phyloP scores from a whole-genome alignment of 2,888 invertebrate species.

The Gisinianus flammeolus region DNA sequence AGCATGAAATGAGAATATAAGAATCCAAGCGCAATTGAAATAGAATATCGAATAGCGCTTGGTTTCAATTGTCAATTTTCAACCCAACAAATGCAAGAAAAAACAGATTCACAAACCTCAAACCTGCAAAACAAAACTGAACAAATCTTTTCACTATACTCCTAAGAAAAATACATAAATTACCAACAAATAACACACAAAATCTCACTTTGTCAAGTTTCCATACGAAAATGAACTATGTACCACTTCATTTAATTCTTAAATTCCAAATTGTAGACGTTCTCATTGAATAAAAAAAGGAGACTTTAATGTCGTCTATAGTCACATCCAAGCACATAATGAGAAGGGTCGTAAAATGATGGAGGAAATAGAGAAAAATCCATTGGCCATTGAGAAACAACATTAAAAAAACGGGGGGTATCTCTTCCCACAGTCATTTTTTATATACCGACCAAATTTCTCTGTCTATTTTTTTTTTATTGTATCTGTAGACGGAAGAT shows the following conservation, averaged over 20 bases:
- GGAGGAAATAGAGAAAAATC: not conserved
- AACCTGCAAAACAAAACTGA: not conserved
- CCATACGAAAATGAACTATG: not conserved
- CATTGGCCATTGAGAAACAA: not conserved
- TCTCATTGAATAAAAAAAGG: not conserved
- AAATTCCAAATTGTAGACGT: not conserved
- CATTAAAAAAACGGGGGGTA: not conserved
- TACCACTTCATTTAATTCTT: not conserved
- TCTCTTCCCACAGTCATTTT: too few species aligned
- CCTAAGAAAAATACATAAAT: too few species aligned
- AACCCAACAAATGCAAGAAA: not conserved
- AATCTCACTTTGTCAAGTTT: not conserved
- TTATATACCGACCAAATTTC: not conserved
- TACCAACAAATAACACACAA: not conserved
- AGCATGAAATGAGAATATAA: too few species aligned
- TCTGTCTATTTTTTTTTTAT: not conserved
- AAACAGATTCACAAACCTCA: not conserved
- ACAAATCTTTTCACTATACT: not conserved
- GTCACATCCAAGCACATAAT: not conserved
- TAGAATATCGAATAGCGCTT: too few species aligned
- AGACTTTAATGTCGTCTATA: not conserved
- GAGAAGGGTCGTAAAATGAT: not conserved
- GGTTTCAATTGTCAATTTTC: not conserved
- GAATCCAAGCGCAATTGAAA: too few species aligned
- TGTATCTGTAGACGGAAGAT: not conserved